phyloP scores from a whole-genome alignment of 2,888 invertebrate species.

The Flabesymbios commensalis region DNA sequence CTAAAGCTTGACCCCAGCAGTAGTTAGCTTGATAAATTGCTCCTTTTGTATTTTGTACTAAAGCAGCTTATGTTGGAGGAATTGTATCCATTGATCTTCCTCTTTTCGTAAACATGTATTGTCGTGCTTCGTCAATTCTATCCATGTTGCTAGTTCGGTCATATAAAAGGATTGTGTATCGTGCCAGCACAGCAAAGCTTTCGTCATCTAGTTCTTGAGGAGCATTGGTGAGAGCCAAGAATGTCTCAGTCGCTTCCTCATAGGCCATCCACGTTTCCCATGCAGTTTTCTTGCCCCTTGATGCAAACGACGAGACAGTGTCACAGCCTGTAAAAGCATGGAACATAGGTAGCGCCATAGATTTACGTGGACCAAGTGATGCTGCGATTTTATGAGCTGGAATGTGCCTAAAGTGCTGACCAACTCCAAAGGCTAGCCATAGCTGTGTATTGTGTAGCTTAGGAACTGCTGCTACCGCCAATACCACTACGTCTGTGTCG shows the following conservation, averaged over 20 bases:
- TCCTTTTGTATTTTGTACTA: constrained; percentile 27
- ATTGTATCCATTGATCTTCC: constrained; percentile 20
- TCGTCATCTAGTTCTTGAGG: background rate
- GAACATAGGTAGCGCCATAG: too few species aligned
- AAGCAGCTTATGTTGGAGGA: constrained; percentile 32
- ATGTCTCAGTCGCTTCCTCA: background rate
- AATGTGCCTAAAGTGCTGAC: constrained; percentile 24
- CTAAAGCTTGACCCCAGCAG: constrained; percentile 19
- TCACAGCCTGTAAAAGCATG: constrained; percentile 33
- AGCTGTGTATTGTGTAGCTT: background rate
- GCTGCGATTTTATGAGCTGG: constrained; percentile 22
- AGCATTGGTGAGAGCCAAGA: background rate
- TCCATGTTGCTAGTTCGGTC: constrained; percentile 17
- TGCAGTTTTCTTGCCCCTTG: constrained; percentile 19
- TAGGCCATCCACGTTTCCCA: constrained; percentile 13
- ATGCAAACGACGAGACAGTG: constrained; percentile 15
- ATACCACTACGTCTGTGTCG: background rate
- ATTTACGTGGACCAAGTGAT: constrained; percentile 13
- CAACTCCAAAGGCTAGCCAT: constrained; percentile 29
- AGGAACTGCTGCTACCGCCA: background rate
- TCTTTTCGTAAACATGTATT: constrained; percentile 26
- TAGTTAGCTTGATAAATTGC: constrained; percentile 28
- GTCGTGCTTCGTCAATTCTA: constrained; percentile 26
- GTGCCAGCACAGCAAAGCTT: constrained; percentile 20
- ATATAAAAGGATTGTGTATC: constrained; percentile 35